Evolutionary conservation across 2,113 vertebrate genomes (phyloP).

Genomic region (Hydrochoerus hydrochaeris): DNA sequence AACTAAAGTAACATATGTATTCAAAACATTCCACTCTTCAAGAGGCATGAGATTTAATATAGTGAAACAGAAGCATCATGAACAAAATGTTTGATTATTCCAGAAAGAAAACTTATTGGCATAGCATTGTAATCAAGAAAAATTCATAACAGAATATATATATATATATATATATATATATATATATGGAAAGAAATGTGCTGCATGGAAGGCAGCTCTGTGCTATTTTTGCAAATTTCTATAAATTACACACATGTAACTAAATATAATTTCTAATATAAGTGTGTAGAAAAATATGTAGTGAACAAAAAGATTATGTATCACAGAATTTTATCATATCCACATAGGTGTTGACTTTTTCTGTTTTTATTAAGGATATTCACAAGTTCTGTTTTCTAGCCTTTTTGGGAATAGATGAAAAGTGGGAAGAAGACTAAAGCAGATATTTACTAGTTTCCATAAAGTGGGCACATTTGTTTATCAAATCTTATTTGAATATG

Average conservation of each 20-base stretch:
- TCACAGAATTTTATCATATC: constrained; percentile 19
- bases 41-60: constrained; percentile 9
- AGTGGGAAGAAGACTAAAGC: neutral
- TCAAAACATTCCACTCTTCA: constrained; percentile 43
- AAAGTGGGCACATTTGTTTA: neutral
- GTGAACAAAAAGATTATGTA: constrained; percentile 4
- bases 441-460: constrained; percentile 2
- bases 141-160: neutral
- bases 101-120: constrained; percentile 20
- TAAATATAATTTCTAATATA: constrained; percentile 33
- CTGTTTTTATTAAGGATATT: constrained; percentile 41
- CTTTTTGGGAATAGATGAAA: neutral
- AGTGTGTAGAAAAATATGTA: neutral
- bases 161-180: neutral
- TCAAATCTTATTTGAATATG: constrained; percentile 29
- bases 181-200: neutral
- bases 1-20: neutral
- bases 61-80: neutral
- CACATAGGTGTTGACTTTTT: constrained; percentile 34
- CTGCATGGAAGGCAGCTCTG: neutral
- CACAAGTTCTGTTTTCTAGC: neutral
- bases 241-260: constrained; percentile 1
- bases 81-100: constrained; percentile 43
- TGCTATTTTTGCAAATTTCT: constrained; percentile 29
- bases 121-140: constrained; percentile 3